Conservation (phyloP, 1,140 invertebrate species). For the Ceratosolen fusciceps region DNA sequence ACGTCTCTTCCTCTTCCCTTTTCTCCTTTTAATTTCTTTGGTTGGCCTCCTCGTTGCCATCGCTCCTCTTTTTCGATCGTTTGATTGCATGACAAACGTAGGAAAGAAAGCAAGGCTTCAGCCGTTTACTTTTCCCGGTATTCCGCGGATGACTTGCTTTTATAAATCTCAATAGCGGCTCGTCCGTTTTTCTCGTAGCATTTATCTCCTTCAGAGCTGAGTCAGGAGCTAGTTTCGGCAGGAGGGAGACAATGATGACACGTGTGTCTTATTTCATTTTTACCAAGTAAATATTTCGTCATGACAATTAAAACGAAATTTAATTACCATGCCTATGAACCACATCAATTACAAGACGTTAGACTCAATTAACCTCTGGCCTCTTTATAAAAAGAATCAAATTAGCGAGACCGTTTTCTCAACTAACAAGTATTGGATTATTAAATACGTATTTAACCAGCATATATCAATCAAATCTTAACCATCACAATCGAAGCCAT, state of each 20-base stretch:
- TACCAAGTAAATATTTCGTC: background rate
- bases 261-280: background rate
- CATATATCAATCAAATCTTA: background rate
- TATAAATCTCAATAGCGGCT: conserved; percentile 29
- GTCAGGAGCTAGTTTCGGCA: background rate
- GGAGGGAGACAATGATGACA: background rate
- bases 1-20: background rate
- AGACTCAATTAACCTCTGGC: conserved; percentile 10
- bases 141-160: conserved; percentile 36
- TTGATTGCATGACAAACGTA: background rate
- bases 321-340: background rate
- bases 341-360: background rate
- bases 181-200: background rate
- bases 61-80: background rate
- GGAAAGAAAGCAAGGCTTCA: background rate
- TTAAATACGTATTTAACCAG: background rate
- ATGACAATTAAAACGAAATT: background rate
- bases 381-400: background rate
- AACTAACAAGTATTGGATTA: background rate
- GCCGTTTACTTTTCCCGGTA: conserved; percentile 39
- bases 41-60: background rate
- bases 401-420: background rate
- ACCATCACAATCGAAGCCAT: background rate
- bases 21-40: background rate
- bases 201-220: background rate